phyloP scores from a whole-genome alignment of 2,113 vertebrate genomes.

The Ammospiza nelsoni region DNA sequence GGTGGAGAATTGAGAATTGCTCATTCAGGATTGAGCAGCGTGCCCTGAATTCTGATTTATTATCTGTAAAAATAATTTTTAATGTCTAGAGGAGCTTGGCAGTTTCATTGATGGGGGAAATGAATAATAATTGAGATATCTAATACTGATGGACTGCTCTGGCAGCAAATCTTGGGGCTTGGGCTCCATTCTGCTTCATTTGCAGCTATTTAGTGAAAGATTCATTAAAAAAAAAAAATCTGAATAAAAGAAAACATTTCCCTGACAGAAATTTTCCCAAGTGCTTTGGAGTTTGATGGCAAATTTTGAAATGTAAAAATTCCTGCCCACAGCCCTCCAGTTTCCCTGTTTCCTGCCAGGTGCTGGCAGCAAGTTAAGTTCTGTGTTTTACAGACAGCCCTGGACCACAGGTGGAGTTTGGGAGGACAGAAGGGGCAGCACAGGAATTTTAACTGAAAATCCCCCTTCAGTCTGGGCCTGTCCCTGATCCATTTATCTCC shows the following conservation, averaged over 20 bases:
- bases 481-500: neutral
- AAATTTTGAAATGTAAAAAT: neutral
- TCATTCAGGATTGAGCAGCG: neutral
- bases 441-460: neutral
- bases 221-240: neutral
- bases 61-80: neutral
- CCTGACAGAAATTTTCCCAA: neutral
- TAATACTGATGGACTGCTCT: neutral
- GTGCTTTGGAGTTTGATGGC: neutral
- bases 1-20: neutral
- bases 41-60: neutral
- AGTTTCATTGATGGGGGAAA: rapidly evolving
- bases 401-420: neutral
- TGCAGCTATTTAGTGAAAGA: neutral
- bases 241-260: neutral
- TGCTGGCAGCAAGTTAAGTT: neutral
- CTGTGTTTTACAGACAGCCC: neutral
- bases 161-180: neutral
- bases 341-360: neutral
- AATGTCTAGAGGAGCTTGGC: rapidly evolving
- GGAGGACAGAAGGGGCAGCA: neutral
- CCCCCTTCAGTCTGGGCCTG: neutral
- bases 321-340: no score
- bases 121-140: neutral
- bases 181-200: neutral